Evolutionary conservation across 23 tunicate genomes (phyloP), one percentile per base, ranked within the genome.

Genomic region (Corella eumyota): DNA sequence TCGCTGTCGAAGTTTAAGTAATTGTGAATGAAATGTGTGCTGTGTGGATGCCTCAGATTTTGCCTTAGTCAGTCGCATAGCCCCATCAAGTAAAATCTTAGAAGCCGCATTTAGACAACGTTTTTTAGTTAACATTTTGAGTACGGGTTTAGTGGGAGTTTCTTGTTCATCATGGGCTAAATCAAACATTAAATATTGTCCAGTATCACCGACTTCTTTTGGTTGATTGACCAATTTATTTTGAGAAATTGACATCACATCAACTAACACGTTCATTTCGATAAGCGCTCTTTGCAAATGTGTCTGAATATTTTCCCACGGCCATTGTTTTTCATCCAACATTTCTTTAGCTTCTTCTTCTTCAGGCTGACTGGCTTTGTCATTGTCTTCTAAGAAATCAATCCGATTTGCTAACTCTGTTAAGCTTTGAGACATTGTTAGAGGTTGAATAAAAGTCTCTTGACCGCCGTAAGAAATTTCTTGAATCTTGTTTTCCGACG

Each of bases 201-300:
- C 51, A 6, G 70, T 56, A 29, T 90, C 84, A 17, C 70, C 45
- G 11, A 35, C 26, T 32, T 81, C 80, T 46, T 64, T 52, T 4
- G 65, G 5, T 25, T 47, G 71, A 31, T 57, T 69, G 0, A 31
- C 33, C 32, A 52, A 46, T 47, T 79, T 88, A 44, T 78, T 88
- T 60, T 78, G 88, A 6, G 84, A 62, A 47, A 88, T 79, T 6
- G 98, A 58, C 58, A 92, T 30, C 27, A 92, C 98, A 52, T 92
- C 98, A 40, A 62, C 63, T 25, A 92, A 44, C 0, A 92, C 98
- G 70, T 83, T 92, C 68, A 82, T 76, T 66, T 92, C 98, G 20
- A 80, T 83, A 0, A 92, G 65, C 0, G 98, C 85, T 32, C 71
- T 73, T 4, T 70, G 74, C 5, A 92, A 15, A 28, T 66, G 79